These are phyloP conservation scores for Acromyrmex charruanus DNA, from an alignment of 1,140 invertebrate genomes.

Conservation along the genomic window DNA sequence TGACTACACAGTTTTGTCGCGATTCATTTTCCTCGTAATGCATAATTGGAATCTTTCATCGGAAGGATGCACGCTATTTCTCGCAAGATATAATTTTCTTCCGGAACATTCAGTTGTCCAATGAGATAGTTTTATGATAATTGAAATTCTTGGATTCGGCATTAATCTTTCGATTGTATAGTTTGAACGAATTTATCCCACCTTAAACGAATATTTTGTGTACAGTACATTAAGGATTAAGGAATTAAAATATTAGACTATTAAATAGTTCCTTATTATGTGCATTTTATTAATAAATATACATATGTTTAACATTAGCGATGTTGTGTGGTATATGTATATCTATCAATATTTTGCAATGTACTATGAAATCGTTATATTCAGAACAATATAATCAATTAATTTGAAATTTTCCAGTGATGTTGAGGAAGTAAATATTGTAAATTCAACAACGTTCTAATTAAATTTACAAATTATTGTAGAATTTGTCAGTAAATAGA, in stretches of 20 bases:
- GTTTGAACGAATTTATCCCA: not conserved
- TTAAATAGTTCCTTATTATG: constrained; percentile 5
- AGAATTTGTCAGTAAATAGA: not conserved
- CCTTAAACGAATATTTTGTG: not conserved
- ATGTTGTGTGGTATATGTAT: too few relatives aligned
- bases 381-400: constrained; percentile 24
- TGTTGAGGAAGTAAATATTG: constrained; percentile 11
- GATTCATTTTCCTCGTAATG: constrained; percentile 17
- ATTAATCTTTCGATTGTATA: constrained; percentile 8
- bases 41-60: constrained; percentile 5
- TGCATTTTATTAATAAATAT: not conserved
- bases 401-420: constrained; percentile 29
- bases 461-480: constrained; percentile 27
- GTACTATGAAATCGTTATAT: not conserved
- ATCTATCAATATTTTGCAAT: not conserved
- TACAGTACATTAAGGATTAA: not conserved
- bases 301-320: not conserved
- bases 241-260: not conserved
- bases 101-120: not conserved
- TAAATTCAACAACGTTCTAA: not conserved
- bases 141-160: not conserved
- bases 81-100: constrained; percentile 4
- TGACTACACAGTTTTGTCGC: not conserved
- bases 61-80: not conserved
- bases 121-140: not conserved